Evolutionary conservation across 2,888 invertebrate genomes (phyloP), one percentile per base, ranked within the genome.

Genomic region (Synanthedon formicaeformis): DNA sequence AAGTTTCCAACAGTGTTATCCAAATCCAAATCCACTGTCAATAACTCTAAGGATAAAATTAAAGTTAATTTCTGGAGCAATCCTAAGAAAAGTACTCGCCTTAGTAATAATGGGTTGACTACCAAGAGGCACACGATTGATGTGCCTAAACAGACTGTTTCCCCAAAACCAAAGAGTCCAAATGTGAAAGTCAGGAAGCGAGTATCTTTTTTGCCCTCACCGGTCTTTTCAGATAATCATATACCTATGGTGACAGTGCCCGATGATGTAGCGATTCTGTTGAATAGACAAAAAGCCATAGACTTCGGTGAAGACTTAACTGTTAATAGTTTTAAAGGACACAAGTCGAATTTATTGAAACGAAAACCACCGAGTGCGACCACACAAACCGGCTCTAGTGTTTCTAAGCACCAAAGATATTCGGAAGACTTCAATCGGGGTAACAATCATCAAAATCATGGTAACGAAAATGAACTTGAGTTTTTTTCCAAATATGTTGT

Each of bases 11-110:
- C 75, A 54, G 65, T 69, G 48, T 54, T 73, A 48, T 56, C 63
- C 13, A 78, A 73, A 62, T 53, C 69, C 41, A 82, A 78, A 64
- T 52, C 60, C 50, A 65, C 54, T n/a, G 63, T 79, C 49, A 66
- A 65, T 12, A 83, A 81, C 60, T 62, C 72, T 14, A 85, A 85
- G 65, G 64, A 27, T 13, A 85, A 79, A 67, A 82, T 86, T 5
- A 87, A 87, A 69, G 84, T 87, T 0, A 87, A 87, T 58, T 87
- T 87, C 58, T 87, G 87, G 87, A 86, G 86, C 57, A 80, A 71
- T 57, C 85, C 83, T 57, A 71, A 66, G 56, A 63, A 66, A 45
- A 61, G 66, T 2, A 78, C 65, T 51, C 67, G 78, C 45, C 60
- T 78, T 14, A 69, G 75, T 55, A 77, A 73, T 52, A 53, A 58